Percentiles rank a stretch among this genome's conserved stretches.
phyloP scores from a whole-genome alignment of 2,113 vertebrate genomes.

The Columba livia region DNA sequence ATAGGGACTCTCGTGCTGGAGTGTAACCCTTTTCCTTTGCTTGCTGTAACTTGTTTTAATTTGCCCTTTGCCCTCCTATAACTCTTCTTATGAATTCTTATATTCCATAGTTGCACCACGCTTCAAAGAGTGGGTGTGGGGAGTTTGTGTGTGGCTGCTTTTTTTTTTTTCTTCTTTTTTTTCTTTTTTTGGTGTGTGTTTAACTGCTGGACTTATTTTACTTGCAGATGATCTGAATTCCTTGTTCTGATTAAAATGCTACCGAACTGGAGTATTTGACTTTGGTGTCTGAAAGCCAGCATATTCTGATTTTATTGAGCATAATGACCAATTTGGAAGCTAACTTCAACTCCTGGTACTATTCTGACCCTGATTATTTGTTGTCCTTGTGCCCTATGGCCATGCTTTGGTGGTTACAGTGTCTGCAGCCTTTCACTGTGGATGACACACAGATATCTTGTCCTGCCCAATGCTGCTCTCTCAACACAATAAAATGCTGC shows the following conservation, averaged over 20 bases:
- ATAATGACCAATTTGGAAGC: not conserved
- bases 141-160: conserved; percentile 28
- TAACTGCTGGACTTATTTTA: conserved; percentile 17
- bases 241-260: conserved; percentile 4
- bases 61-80: conserved; percentile 63
- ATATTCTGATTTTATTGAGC: not conserved
- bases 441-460: conserved; percentile 38
- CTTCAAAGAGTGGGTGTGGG: conserved; percentile 62
- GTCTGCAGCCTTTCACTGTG: conserved; percentile 30
- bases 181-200: not conserved
- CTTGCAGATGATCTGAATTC: conserved; percentile 39
- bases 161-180: not conserved
- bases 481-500: conserved; percentile 41
- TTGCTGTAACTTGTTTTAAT: conserved; percentile 46
- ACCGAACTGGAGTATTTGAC: not conserved
- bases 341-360: not conserved
- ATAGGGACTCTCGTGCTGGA: not conserved
- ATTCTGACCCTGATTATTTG: not conserved
- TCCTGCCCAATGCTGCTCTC: conserved; percentile 27
- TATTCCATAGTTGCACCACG: not conserved
- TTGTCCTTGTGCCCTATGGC: conserved; percentile 21
- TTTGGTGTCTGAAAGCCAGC: not conserved
- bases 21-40: not conserved
- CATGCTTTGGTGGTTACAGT: not conserved
- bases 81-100: conserved; percentile 54